A percentile compares a stretch with the other conserved stretches of the same genome.
Evolutionary conservation across 2,888 invertebrate species (phyloP).

Genomic region (Trimorus sp.): DNA sequence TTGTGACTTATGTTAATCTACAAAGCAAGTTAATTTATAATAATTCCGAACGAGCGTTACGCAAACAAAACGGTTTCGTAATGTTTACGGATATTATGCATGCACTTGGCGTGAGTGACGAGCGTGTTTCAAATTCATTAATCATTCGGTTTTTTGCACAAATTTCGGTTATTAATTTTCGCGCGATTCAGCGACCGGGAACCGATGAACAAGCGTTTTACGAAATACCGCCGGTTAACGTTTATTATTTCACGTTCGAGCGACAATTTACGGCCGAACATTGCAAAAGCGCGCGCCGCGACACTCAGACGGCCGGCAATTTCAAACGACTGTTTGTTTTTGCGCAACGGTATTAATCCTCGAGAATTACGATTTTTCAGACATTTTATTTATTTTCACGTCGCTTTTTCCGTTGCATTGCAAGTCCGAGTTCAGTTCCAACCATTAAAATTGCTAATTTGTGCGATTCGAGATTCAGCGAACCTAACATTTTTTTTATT

Average conservation of each 20-base stretch:
- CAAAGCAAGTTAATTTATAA: constrained; percentile 32
- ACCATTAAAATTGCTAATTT: no score
- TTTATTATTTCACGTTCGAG: neutral
- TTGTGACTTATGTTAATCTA: constrained; percentile 17
- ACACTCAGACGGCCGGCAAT: neutral
- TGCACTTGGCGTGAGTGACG: constrained; percentile 15
- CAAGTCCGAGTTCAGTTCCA: no score
- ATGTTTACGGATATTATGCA: constrained; percentile 45
- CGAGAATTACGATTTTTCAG: no score
- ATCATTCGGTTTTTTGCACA: constrained; percentile 21
- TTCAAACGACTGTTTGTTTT: no score
- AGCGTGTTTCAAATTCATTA: constrained; percentile 31
- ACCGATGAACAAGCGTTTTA: neutral
- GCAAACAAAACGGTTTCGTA: constrained; percentile 41
- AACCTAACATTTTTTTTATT: no score
- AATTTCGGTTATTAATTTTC: constrained; percentile 43
- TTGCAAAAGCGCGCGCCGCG: neutral
- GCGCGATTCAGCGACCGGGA: constrained; percentile 9
- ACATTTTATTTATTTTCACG: no score
- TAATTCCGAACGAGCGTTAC: constrained; percentile 18
- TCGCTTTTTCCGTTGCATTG: no score
- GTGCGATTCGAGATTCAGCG: no score
- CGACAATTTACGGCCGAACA: constrained; percentile 2
- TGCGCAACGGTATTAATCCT: no score
- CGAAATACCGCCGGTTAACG: constrained; percentile 6